These are phyloP conservation scores for Pitangus sulphuratus DNA, from an alignment of 2,797 vertebrate genomes.

Conservation along the genomic window DNA sequence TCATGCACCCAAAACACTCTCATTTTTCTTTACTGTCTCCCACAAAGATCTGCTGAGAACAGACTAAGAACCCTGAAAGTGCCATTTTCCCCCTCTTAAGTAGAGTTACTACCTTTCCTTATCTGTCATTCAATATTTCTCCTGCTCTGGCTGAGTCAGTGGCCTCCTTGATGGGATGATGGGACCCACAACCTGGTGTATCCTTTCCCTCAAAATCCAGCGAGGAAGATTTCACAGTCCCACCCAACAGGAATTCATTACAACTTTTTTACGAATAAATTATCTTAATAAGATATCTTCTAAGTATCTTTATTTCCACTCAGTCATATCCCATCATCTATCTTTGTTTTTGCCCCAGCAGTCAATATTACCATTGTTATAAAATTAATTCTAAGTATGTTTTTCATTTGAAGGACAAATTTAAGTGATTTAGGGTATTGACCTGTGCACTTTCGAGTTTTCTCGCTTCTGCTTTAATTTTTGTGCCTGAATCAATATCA, in stretches of 20 bases:
- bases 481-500: background rate
- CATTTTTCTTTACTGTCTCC: background rate
- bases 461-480: background rate
- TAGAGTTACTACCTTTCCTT: background rate
- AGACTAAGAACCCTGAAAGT: background rate
- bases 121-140: background rate
- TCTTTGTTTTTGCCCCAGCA: background rate
- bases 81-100: background rate
- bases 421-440: background rate
- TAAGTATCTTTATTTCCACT: background rate
- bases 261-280: background rate
- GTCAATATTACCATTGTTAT: background rate
- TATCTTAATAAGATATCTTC: background rate
- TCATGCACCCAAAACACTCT: rapidly evolving
- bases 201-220: background rate
- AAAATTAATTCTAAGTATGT: background rate
- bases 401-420: background rate
- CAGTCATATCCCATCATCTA: background rate
- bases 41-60: background rate
- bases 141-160: background rate
- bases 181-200: rapidly evolving
- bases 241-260: background rate
- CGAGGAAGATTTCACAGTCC: background rate
- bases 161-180: background rate
- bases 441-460: background rate